Evolutionary conservation across 2,888 invertebrate genomes (phyloP), one percentile per base, ranked within the genome.

Genomic region (Pseudoips prasinana): DNA sequence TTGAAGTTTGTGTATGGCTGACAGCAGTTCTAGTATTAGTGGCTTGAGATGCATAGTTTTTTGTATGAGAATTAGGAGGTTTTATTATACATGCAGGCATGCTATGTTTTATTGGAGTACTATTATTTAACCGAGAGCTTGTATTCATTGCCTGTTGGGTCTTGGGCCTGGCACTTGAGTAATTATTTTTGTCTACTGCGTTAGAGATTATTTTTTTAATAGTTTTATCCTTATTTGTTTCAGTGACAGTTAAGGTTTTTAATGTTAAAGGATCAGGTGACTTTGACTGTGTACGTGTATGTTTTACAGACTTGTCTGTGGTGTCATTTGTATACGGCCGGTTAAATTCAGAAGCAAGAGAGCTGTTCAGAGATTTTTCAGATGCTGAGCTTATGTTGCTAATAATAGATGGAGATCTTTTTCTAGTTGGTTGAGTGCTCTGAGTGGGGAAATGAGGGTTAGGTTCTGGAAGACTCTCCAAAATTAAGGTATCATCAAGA

Each of bases 331-430:
- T 8, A 8, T 41, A 41, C 0, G 46, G 24, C 2, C 27, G 3
- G 1, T 32, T 24, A 3, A 46, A 46, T 3, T 27, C 45, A 0
- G 24, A 41, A 22, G 24, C 36, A 0, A 46, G 0, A 0, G 46
- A 46, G 22, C 27, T 36, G 2, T 36, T 17, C 1, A 46, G 29
- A 0, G 36, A 46, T 6, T 17, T 0, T 7, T 46, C 45, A 0
- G 35, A 33, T 2, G 7, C 7, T n/a, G 7, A 2, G 7, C 20
- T 20, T 5, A n/a, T 2, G 2, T 20, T 7, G 20, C 20, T 20
- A 7, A 20, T 7, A 2, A 20, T 7, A n/a, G 20, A 20, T 5
- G 20, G 20, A 20, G 20, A 20, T 7, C 20, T 20, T 7, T 20
- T n/a, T n/a, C n/a, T 3, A 20, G 2, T 7, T 20, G 3, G 2